These are phyloP conservation scores for Boloria selene DNA, from an alignment of 2,888 invertebrate species.

Conservation along the genomic window DNA sequence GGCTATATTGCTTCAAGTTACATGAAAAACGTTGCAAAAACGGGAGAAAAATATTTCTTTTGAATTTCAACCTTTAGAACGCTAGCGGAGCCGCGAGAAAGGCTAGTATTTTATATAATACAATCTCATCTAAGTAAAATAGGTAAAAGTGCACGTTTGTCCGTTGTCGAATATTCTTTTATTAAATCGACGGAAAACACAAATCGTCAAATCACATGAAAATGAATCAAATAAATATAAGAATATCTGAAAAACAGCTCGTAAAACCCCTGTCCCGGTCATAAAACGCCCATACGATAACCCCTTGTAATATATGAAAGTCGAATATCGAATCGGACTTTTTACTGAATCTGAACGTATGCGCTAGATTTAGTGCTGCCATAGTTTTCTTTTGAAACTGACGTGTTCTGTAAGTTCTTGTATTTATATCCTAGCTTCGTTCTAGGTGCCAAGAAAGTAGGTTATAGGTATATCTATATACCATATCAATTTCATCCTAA, in stretches of 20 bases:
- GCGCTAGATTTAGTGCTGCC: background rate
- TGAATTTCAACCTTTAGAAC: too few relatives aligned
- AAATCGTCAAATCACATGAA: slow-evolving; percentile 28
- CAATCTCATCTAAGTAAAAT: background rate
- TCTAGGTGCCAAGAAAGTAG: too few relatives aligned
- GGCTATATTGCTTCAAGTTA: too few relatives aligned
- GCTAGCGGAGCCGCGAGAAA: too few relatives aligned
- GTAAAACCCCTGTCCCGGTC: slow-evolving; percentile 28
- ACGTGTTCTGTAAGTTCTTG: too few relatives aligned
- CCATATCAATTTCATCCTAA: background rate
- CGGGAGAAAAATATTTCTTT: too few relatives aligned
- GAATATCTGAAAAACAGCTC: slow-evolving; percentile 32
- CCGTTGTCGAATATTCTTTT: background rate
- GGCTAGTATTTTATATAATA: too few relatives aligned
- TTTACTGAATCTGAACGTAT: slow-evolving; percentile 8
- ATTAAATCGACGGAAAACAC: slow-evolving; percentile 8
- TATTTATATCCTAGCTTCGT: too few relatives aligned
- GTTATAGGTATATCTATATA: background rate
- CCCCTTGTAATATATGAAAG: slow-evolving; percentile 31
- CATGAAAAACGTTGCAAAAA: too few relatives aligned
- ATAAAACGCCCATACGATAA: slow-evolving; percentile 32
- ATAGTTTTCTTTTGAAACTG: background rate
- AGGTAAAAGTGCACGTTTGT: too few relatives aligned
- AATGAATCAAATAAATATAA: slow-evolving; percentile 33
- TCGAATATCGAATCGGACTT: slow-evolving; percentile 12